A percentile compares a stretch with the other conserved stretches of the same genome.
phyloP scores from a whole-genome alignment of 1,140 invertebrate species.

The Drosophila rhopaloa region DNA sequence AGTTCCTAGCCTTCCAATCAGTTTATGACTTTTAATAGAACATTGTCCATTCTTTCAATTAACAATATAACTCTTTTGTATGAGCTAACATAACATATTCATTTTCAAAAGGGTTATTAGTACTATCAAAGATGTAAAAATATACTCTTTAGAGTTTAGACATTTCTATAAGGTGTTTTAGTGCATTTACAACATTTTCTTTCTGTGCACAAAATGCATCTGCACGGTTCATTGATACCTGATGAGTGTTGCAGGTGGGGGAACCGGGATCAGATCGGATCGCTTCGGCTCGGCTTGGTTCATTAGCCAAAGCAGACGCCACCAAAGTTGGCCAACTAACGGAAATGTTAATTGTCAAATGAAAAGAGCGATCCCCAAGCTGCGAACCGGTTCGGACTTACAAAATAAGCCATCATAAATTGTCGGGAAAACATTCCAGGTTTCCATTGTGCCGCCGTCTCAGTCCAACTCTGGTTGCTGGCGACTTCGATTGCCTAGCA shows the following conservation, averaged over 20 bases:
- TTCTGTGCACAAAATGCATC: conserved; percentile 3
- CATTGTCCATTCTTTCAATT: too few species aligned
- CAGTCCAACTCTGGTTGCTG: conserved; percentile 12
- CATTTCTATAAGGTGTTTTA: too few species aligned
- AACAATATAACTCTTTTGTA: too few species aligned
- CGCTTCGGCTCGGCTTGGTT: conserved; percentile 40
- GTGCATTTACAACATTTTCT: neutral
- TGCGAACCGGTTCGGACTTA: conserved; percentile 68
- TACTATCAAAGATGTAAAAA: too few species aligned
- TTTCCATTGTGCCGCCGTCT: conserved; percentile 51
- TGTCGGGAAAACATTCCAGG: conserved; percentile 67
- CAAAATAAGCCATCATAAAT: conserved; percentile 82
- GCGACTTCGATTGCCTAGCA: conserved; percentile 63
- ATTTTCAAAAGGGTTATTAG: too few species aligned
- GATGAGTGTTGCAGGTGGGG: conserved; percentile 18
- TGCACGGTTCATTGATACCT: conserved; percentile 49
- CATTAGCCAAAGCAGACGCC: conserved; percentile 81
- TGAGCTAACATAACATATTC: too few species aligned
- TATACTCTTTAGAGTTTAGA: too few species aligned
- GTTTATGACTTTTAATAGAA: too few species aligned
- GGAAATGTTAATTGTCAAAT: conserved; percentile 83
- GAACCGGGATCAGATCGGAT: conserved; percentile 7
- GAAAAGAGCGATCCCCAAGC: conserved; percentile 47
- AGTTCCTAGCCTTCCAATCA: too few species aligned
- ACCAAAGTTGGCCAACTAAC: conserved; percentile 82